Evolutionary conservation across 2,888 invertebrate genomes (phyloP), one percentile per base, ranked within the genome.

Genomic region (Tineola bisselliella): DNA sequence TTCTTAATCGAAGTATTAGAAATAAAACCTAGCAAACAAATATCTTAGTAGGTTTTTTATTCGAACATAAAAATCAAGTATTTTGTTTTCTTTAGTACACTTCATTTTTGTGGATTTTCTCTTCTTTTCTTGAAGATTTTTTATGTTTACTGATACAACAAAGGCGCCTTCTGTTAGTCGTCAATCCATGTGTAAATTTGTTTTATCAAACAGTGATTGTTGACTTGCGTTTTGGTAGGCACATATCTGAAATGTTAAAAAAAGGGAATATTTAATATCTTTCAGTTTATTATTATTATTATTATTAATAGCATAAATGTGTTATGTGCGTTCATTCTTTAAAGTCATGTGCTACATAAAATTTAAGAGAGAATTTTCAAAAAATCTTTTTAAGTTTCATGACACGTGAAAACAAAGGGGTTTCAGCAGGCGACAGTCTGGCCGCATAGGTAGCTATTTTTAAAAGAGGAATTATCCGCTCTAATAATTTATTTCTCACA

Each of bases 171-270:
- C 44, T 44, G 60, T 60, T 44, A 60, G 48, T 60, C 60, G 60
- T 60, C 60, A 60, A 60, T 60, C 52, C 60, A 60, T 44, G 60
- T 60, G 60, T 60, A 60, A 60, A 60, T 60, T 60, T 60, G 52
- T 31, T 60, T 30, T 60, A 60, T 60, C 60, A 44, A 48, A 60
- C 44, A 25, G 60, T 31, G 44, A n/a, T 15, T 44, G 60, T 48
- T 59, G 17, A 44, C 44, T 18, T 19, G 44, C 19, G 59, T 44
- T 43, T 48, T 48, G 15, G 10, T n/a, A 38, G 3, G 43, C 8
- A 48, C 48, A 48, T 48, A 48, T 48, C 48, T 15, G 17, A 48
- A 10, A 6, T 38, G 38, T 6, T 38, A 38, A 31, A 31, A 10
- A 25, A 38, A n/a, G 38, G 38, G 38, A 38, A 38, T 38, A 10